These are phyloP conservation scores for Pemphigus obesinymphae DNA, from an alignment of 1,140 invertebrate species.

Conservation along the genomic window DNA sequence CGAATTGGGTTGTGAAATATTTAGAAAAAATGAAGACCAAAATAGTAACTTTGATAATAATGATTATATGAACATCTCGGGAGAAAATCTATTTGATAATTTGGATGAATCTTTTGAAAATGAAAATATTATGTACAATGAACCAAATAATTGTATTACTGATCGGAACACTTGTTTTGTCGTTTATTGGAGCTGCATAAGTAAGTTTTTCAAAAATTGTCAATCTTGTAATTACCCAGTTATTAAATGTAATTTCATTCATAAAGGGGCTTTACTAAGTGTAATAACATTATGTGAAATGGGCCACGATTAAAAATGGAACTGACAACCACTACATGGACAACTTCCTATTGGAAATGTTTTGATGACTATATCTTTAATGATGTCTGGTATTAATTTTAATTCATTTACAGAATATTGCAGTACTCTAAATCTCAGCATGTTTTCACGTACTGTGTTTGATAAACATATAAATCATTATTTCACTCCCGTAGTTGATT, in stretches of 20 bases:
- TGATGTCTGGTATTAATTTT: background rate
- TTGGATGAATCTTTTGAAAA: background rate
- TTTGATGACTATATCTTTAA: background rate
- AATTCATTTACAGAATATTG: background rate
- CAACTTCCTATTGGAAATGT: background rate
- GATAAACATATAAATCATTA: background rate
- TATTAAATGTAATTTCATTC: background rate
- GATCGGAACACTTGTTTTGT: background rate
- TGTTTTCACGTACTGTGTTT: background rate
- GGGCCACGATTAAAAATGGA: background rate
- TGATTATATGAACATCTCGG: background rate
- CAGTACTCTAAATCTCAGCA: background rate
- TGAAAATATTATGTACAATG: background rate
- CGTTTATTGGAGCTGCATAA: background rate
- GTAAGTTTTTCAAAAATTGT: background rate
- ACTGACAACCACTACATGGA: background rate
- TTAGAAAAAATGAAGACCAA: background rate
- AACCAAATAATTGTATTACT: background rate
- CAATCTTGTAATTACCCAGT: background rate
- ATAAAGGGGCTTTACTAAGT: background rate
- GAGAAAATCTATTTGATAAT: background rate
- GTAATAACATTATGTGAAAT: background rate
- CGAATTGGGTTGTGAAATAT: background rate
- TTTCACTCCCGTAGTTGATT: background rate
- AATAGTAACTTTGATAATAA: background rate